A percentile compares a stretch with the other conserved stretches of the same genome.
Conservation (phyloP, 1,140 invertebrate genomes). For the Neodiprion virginianus region DNA sequence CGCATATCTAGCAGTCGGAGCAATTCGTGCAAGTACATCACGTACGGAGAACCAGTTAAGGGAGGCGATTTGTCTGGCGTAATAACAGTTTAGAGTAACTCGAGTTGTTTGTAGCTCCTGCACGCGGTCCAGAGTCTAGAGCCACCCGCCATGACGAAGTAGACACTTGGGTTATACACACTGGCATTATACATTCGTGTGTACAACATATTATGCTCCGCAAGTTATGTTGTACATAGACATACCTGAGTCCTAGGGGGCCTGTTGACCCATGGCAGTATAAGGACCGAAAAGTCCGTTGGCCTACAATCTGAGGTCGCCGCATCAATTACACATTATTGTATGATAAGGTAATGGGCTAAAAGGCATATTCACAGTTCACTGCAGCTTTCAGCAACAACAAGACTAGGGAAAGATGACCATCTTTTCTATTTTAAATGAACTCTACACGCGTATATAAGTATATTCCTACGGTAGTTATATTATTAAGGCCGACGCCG, state of each 20-base stretch:
- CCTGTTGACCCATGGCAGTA: slow-evolving; percentile 1
- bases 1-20: no score
- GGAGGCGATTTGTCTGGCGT: background rate
- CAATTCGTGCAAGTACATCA: no score
- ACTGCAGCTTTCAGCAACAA: background rate
- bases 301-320: background rate
- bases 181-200: background rate
- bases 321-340: background rate
- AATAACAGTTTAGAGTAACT: slow-evolving; percentile 4
- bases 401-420: background rate
- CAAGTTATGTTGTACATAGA: background rate
- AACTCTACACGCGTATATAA: background rate
- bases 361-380: background rate
- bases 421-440: background rate
- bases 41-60: background rate
- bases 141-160: background rate
- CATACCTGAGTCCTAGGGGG: background rate
- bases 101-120: background rate
- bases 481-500: no score
- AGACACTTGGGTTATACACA: background rate
- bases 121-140: background rate
- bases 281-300: background rate
- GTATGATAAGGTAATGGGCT: background rate
- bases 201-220: background rate
- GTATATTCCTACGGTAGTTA: no score